Evolutionary conservation across 2,113 vertebrate genomes (phyloP).

Genomic region (Butorides virescens): DNA sequence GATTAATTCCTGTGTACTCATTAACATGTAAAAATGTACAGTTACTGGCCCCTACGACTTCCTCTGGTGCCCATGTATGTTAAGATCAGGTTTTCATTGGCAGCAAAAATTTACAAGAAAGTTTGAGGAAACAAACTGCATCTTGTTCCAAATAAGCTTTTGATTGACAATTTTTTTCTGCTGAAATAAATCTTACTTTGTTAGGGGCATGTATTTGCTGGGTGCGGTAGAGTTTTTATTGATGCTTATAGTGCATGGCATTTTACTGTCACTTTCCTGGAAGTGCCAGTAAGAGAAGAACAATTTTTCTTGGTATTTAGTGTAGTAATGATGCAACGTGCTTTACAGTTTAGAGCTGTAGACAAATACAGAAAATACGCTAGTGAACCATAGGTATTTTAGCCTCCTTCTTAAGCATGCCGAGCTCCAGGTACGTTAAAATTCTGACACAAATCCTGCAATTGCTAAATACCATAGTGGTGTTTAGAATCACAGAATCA

Average conservation of each 20-base stretch:
- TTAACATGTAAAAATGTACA: background rate
- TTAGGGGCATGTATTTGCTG: background rate
- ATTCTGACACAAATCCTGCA: background rate
- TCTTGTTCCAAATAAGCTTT: background rate
- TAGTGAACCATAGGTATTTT: background rate
- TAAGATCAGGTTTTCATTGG: background rate
- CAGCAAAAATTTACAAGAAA: background rate
- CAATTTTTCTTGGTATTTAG: background rate
- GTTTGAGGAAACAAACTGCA: background rate
- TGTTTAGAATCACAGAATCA: background rate
- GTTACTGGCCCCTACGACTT: background rate
- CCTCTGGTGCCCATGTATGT: rapidly evolving
- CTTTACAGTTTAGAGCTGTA: background rate
- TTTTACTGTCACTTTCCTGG: background rate
- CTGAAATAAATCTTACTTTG: background rate
- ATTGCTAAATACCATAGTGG: background rate
- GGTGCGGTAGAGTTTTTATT: background rate
- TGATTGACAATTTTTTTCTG: background rate
- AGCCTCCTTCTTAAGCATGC: background rate
- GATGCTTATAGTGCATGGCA: background rate
- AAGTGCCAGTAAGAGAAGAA: background rate
- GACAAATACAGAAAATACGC: background rate
- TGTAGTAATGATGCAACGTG: rapidly evolving
- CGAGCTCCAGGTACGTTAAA: background rate
- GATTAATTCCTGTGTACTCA: background rate